These are phyloP conservation scores for Ephialtes manifestator DNA, from an alignment of 2,888 invertebrate genomes.

Conservation along the genomic window DNA sequence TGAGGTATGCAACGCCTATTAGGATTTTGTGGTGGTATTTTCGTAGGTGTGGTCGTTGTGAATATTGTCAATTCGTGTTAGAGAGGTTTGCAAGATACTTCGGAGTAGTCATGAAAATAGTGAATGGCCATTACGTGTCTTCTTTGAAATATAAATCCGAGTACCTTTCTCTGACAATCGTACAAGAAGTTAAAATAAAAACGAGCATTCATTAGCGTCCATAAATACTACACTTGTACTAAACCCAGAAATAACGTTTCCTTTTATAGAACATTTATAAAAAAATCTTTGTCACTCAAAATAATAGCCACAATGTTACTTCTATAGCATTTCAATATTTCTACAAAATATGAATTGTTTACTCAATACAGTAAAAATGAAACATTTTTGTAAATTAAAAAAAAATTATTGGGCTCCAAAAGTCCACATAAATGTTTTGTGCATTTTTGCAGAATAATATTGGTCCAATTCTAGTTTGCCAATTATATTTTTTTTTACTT, in stretches of 20 bases:
- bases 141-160: not conserved
- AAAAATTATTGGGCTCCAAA: too few relatives aligned
- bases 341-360: too few relatives aligned
- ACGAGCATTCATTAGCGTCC: not conserved
- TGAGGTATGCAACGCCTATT: constrained; percentile 1
- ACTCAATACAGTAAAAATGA: not conserved
- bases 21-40: not conserved
- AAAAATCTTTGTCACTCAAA: too few relatives aligned
- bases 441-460: too few relatives aligned
- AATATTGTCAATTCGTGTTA: constrained; percentile 18
- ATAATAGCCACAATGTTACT: too few relatives aligned
- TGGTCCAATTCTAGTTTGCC: too few relatives aligned
- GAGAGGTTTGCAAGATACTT: constrained; percentile 5
- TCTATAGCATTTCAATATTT: too few relatives aligned
- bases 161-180: not conserved
- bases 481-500: too few relatives aligned
- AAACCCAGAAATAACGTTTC: not conserved
- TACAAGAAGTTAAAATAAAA: not conserved
- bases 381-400: not conserved
- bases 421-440: too few relatives aligned
- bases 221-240: not conserved
- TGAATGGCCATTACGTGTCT: not conserved
- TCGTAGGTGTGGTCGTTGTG: constrained; percentile 33
- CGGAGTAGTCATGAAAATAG: not conserved
- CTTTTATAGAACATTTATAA: not conserved